Base-by-base conservation (phyloP, 2,113 vertebrate species). In the Mormoops blainvillei region DNA sequence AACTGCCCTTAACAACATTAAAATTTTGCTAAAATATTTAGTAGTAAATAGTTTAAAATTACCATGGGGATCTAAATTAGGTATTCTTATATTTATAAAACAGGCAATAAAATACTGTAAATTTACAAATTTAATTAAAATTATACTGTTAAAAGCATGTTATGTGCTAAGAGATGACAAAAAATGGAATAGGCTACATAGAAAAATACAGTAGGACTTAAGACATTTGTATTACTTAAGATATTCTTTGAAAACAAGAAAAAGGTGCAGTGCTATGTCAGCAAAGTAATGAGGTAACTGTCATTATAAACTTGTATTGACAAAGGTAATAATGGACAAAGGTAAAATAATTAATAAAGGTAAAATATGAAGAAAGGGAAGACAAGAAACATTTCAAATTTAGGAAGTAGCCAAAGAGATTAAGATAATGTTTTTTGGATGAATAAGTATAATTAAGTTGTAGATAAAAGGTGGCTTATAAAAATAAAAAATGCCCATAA, bases 391-490 rank as follows among this genome's bases (percentile, higher is more conserved):
- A 50, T 61, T 84, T 92, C 50, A 56, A 50, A 26, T 82, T 78
- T 78, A 83, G n/a, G 31, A 87, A 86, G 33, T 52, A 95, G 38
- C 67, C 74, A 61, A 7, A 67, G 48, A 96, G 56, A 93, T 71
- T 83, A 94, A 92, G 36, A 41, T 86, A 71, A 91, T 63, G 4
- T 77, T 94, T 91, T 83, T 80, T 48, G 5, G 28, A 78, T 94
- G 73, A 76, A 19, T 91, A 68, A 61, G 31, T 96, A 52, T 93
- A 65, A 58, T 77, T 89, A 84, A 48, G 36, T 87, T 97, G 20
- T 91, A 3, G 33, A 65, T 93, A 80, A 87, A 86, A 89, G 84
- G 36, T 83, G 31, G 28, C 65, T 78, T 84, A 45, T 78, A 90
- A 80, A 95, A 90, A 54, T 91, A 61, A 41, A 70, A 89, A 89